A percentile compares a stretch with the other conserved stretches of the same genome.
phyloP scores from a whole-genome alignment of 2,888 invertebrate species.

The Anoplius nigerrimus region DNA sequence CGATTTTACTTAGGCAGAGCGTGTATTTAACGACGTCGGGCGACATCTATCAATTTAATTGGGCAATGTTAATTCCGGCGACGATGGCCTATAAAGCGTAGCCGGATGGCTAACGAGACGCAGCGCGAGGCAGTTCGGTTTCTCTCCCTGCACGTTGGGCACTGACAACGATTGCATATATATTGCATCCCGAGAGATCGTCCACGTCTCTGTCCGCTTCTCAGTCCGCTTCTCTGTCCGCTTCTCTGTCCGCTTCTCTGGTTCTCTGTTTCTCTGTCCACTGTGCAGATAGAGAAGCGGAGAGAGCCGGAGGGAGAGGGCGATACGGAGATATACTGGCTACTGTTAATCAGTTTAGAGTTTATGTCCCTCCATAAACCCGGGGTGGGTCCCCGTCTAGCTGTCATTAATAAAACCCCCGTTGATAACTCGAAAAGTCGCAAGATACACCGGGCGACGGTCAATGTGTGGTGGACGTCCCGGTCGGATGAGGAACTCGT shows the following conservation, averaged over 20 bases:
- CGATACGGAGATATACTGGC: constrained; percentile 47
- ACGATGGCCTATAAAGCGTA: constrained; percentile 74
- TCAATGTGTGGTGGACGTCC: constrained; percentile 21
- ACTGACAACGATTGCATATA: constrained; percentile 67
- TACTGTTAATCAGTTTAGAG: constrained; percentile 75
- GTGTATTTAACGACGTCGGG: constrained; percentile 62
- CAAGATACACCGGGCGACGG: constrained; percentile 63
- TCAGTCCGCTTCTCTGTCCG: neutral
- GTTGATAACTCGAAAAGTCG: constrained; percentile 75
- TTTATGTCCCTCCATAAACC: constrained; percentile 74
- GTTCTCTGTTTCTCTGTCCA: no score
- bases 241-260: neutral
- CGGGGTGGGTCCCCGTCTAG: constrained; percentile 61
- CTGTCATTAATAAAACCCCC: constrained; percentile 74
- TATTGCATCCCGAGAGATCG: constrained; percentile 58
- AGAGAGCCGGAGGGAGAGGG: constrained; percentile 15
- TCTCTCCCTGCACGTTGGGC: constrained; percentile 49
- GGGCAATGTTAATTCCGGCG: constrained; percentile 75
- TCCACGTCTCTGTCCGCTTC: neutral
- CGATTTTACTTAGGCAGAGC: constrained; percentile 33
- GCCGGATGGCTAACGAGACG: constrained; percentile 71
- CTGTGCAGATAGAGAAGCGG: constrained; percentile 2
- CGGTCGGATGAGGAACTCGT: neutral
- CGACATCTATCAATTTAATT: constrained; percentile 75
- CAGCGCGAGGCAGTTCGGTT: constrained; percentile 61